Evolutionary conservation across 2,888 invertebrate genomes (phyloP), one percentile per base, ranked within the genome.

Genomic region (Baronia brevicornis): DNA sequence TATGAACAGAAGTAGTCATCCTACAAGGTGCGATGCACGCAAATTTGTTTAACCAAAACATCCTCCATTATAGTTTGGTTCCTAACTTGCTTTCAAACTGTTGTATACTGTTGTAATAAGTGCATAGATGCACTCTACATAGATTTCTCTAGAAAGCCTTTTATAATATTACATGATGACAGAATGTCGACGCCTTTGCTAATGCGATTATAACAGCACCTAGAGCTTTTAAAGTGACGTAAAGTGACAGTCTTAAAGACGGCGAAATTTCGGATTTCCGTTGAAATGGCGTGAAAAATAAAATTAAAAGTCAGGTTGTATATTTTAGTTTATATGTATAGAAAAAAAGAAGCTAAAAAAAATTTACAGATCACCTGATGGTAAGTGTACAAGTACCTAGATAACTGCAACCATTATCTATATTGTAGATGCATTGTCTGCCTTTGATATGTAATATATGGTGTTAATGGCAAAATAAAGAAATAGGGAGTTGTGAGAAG

Each of bases 181-280:
- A 45, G 43, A 42, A 36, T 45, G 48, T 39, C 53, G 58, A 49
- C 61, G 65, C 60, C 62, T 54, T 37, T 49, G 39, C 54, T 77
- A 75, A 77, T 69, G 54, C 60, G 68, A 75, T 75, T 75, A 77
- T 60, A 62, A 63, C 56, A 54, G 60, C 58, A 59, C 53, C 57
- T 47, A 51, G 48, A 23, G 32, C 23, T 15, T 12, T 25, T 27
- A 13, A 29, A 32, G 31, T 17, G 24, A 15, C 33, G 23, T 33
- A 31, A 36, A 36, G 22, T 31, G 31, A 31, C 36, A 27, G 25
- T 20, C 15, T 8, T 28, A 23, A 15, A 12, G 29, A 30, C 6
- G 31, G 18, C 10, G 12, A 21, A 31, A 36, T 10, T 19, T 27
- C 9, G 26, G 14, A 27, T 18, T 22, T 27, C 17, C 22, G 10